Evolutionary conservation across 2,113 vertebrate genomes (phyloP), one percentile per base, ranked within the genome.

Genomic region (Ellobius talpinus): DNA sequence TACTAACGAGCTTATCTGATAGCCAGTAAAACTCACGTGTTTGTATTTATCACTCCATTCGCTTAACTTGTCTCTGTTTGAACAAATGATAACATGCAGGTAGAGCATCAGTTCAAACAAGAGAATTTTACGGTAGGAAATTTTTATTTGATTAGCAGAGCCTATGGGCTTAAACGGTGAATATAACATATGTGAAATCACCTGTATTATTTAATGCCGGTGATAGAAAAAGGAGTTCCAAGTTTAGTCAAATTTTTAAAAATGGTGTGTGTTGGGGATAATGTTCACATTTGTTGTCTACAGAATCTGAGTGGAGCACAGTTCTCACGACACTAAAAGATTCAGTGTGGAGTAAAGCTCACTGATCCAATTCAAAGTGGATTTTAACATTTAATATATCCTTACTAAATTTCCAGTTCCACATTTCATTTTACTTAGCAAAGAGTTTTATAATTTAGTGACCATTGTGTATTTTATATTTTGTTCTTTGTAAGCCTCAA

Each of bases 151-250:
- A 55, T 73, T 58, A 45, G n/a, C 33, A 82, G 66, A 91, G 81
- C 68, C 47, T 84, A 24, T 93, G 93, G 89, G 65, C 36, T 82
- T 86, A 89, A 96, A 96, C 89, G 33, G n/a, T 90, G 11, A 96
- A 68, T 86, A 52, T 70, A 39, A 89, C 45, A 87, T 58, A 92
- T 12, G 36, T 66, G 58, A 84, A 95, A 16, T 68, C 65, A 66
- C 70, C 73, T 91, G 66, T 42, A 79, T 90, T 55, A 81, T 92
- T 88, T 74, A 95, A 72, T 81, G 45, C 45, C 68, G 85, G 26
- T 89, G 86, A n/a, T 24, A 52, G 77, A 85, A 90, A 87, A 89
- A 87, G 47, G 70, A 21, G 52, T 96, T 86, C 36, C 45, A 45
- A 84, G 65, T 47, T 92, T 61, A 92, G 24, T 91, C 58, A 90